Evolutionary conservation across 2,113 vertebrate genomes (phyloP).

Genomic region (Centropus unirufus): DNA sequence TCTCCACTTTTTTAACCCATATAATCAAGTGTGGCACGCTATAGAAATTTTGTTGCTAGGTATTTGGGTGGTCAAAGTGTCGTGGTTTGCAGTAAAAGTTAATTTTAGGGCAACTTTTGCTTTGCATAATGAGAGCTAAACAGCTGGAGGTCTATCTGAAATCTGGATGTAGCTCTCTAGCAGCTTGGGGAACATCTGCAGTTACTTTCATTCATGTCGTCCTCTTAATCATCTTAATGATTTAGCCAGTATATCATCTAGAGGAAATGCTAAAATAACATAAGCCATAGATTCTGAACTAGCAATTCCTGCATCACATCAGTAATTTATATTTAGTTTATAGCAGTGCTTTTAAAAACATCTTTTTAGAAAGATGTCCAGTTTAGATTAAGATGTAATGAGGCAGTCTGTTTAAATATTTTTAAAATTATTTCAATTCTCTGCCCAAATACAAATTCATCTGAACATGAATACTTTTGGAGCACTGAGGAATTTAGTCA

Average conservation of each 20-base stretch:
- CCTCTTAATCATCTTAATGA: neutral
- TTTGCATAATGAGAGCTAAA: neutral
- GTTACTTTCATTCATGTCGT: constrained; percentile 37
- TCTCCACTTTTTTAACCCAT: neutral
- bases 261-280: neutral
- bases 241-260: constrained; percentile 11
- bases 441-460: neutral
- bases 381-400: neutral
- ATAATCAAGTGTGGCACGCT: neutral
- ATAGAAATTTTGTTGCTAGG: neutral
- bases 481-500: neutral
- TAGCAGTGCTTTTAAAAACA: neutral
- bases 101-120: neutral
- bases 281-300: neutral
- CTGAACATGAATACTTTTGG: neutral
- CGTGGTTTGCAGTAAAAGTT: neutral
- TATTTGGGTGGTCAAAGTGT: constrained; percentile 25
- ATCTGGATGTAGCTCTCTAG: neutral
- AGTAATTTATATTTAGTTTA: neutral
- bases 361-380: neutral
- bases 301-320: neutral
- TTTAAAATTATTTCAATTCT: neutral
- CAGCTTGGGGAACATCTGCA: constrained; percentile 39
- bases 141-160: constrained; percentile 19
- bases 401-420: neutral